These are phyloP conservation scores for Pectinophora gossypiella DNA, from an alignment of 1,140 invertebrate species.

Conservation along the genomic window DNA sequence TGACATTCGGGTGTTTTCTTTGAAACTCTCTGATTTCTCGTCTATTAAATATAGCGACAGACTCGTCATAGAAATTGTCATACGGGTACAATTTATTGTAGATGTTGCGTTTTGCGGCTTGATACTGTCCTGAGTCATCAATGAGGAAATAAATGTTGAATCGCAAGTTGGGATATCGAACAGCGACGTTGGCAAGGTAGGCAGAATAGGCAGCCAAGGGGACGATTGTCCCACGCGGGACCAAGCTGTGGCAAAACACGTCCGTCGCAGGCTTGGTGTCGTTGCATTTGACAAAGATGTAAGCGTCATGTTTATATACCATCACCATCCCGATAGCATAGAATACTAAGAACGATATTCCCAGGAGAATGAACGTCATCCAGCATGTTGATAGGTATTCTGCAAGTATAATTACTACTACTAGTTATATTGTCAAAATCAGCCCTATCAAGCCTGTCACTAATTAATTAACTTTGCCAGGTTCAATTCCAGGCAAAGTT, in stretches of 20 bases:
- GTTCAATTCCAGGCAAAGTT: too few relatives aligned
- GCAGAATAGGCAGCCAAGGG: constrained; percentile 38
- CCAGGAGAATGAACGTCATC: constrained; percentile 52
- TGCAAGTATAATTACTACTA: too few relatives aligned
- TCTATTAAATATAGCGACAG: constrained; percentile 18
- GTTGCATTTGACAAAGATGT: constrained; percentile 43
- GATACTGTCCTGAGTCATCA: constrained; percentile 32
- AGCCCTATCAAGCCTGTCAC: too few relatives aligned
- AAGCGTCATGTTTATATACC: constrained; percentile 10
- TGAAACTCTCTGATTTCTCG: constrained; percentile 36
- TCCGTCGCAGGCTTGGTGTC: constrained; percentile 36
- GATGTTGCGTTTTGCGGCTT: constrained; percentile 17
- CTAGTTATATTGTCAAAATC: too few relatives aligned
- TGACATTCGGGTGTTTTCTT: constrained; percentile 43
- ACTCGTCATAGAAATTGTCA: neutral
- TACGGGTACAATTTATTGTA: constrained; percentile 2
- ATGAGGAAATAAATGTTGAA: constrained; percentile 49
- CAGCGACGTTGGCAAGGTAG: constrained; percentile 46
- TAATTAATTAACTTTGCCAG: too few relatives aligned
- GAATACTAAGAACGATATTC: constrained; percentile 50
- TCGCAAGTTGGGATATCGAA: constrained; percentile 36
- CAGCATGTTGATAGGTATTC: constrained; percentile 55
- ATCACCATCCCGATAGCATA: constrained; percentile 40
- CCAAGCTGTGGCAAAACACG: constrained; percentile 47
- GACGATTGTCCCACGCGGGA: constrained; percentile 26